Percentiles rank a stretch among this genome's conserved stretches.
Conservation (phyloP, 2,888 invertebrate genomes). For the Erannis defoliaria region DNA sequence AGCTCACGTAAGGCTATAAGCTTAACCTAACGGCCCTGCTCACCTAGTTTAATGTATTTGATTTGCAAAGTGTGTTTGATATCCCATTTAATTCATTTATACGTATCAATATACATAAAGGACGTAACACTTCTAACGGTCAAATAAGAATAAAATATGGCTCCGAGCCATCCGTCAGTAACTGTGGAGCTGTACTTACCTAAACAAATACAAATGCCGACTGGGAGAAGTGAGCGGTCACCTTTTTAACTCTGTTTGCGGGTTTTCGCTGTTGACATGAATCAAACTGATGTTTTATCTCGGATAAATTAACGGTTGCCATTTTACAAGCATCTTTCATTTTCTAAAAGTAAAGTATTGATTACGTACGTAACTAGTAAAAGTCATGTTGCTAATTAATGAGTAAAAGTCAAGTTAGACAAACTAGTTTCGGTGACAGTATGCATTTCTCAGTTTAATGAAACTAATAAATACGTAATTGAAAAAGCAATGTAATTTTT, state of each 20-base stretch:
- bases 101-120: conserved; percentile 10
- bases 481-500: too few relatives aligned
- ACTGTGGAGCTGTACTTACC: conserved; percentile 48
- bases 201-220: conserved; percentile 58
- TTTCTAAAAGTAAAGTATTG: neutral
- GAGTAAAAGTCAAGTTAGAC: too few relatives aligned
- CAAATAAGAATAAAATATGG: conserved; percentile 32
- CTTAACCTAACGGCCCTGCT: neutral
- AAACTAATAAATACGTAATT: too few relatives aligned
- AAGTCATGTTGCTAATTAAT: too few relatives aligned
- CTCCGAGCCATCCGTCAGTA: conserved; percentile 25
- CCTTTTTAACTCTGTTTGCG: conserved; percentile 44
- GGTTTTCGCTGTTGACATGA: conserved; percentile 31
- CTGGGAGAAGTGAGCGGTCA: conserved; percentile 51
- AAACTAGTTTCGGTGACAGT: too few relatives aligned
- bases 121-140: conserved; percentile 16
- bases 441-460: too few relatives aligned
- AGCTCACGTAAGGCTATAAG: neutral
- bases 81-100: conserved; percentile 19
- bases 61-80: conserved; percentile 8
- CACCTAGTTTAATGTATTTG: neutral
- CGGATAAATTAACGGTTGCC: conserved; percentile 11
- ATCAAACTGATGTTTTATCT: conserved; percentile 22
- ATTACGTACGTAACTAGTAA: too few relatives aligned
- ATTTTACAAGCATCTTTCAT: neutral